A percentile compares a stretch with the other conserved stretches of the same genome.
Conservation (phyloP, 2,888 invertebrate species). For the Alentia gelatinosa region DNA sequence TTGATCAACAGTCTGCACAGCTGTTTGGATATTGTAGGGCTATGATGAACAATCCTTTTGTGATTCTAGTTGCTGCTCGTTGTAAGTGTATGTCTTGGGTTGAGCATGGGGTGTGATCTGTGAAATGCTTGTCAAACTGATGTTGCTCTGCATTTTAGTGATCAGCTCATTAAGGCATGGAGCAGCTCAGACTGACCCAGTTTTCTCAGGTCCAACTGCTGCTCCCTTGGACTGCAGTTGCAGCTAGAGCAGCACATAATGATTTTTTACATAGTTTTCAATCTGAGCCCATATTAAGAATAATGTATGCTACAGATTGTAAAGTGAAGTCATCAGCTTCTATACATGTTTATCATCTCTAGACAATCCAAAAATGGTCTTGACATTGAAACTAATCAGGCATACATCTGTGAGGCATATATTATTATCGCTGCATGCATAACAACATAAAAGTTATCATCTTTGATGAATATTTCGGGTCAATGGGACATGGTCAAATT, state of each 20-base stretch:
- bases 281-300: slow-evolving; percentile 34
- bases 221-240: not conserved
- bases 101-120: not conserved
- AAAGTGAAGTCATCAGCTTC: too few relatives aligned
- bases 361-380: too few relatives aligned
- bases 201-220: not conserved
- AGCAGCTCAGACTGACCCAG: not conserved
- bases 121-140: not conserved
- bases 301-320: too few relatives aligned
- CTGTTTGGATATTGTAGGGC: too few relatives aligned
- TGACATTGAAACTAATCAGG: too few relatives aligned
- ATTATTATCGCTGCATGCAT: too few relatives aligned
- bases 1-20: too few relatives aligned
- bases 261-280: slow-evolving; percentile 36
- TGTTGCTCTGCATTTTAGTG: not conserved
- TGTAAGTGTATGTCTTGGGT: not conserved
- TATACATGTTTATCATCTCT: too few relatives aligned
- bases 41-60: not conserved
- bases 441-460: too few relatives aligned
- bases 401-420: too few relatives aligned
- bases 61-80: slow-evolving; percentile 7
- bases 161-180: not conserved
- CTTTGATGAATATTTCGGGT: too few relatives aligned
- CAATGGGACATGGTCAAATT: too few relatives aligned
- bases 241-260: slow-evolving; percentile 33